Conservation (phyloP, 1,140 invertebrate genomes). For the Phocides pigmalion region DNA sequence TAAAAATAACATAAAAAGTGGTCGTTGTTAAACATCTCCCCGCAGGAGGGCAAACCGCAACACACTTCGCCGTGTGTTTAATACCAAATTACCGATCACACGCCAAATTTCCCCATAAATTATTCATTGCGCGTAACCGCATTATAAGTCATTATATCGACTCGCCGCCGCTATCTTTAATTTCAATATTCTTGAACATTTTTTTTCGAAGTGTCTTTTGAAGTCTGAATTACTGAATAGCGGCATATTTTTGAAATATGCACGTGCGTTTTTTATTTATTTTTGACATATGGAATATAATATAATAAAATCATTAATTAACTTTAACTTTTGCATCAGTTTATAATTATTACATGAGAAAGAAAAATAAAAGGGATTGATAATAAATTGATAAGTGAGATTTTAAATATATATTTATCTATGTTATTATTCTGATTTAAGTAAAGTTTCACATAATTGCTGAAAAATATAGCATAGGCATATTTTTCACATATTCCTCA, state of each 20-base stretch:
- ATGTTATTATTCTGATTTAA: no score
- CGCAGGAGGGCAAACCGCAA: conserved; percentile 5
- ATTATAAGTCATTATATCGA: conserved; percentile 60
- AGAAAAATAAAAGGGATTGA: no score
- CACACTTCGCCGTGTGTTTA: conserved; percentile 17
- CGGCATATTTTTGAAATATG: neutral
- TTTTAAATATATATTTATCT: no score
- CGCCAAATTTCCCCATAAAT: conserved; percentile 48
- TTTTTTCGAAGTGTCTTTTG: conserved; percentile 17
- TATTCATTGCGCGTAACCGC: conserved; percentile 51
- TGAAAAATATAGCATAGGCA: no score
- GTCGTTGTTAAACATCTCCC: neutral
- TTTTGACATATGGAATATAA: no score
- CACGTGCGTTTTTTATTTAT: no score
- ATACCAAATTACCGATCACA: conserved; percentile 36
- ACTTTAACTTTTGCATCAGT: no score
- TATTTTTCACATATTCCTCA: no score
- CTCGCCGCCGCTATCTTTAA: conserved; percentile 45
- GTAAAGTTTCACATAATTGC: no score
- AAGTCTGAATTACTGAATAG: neutral
- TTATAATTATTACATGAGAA: no score
- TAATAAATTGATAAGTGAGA: no score
- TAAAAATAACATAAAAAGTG: neutral
- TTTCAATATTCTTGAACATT: conserved; percentile 49
- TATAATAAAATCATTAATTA: no score